Base-by-base conservation (phyloP, 1,140 invertebrate genomes). In the Myzus persicae region DNA sequence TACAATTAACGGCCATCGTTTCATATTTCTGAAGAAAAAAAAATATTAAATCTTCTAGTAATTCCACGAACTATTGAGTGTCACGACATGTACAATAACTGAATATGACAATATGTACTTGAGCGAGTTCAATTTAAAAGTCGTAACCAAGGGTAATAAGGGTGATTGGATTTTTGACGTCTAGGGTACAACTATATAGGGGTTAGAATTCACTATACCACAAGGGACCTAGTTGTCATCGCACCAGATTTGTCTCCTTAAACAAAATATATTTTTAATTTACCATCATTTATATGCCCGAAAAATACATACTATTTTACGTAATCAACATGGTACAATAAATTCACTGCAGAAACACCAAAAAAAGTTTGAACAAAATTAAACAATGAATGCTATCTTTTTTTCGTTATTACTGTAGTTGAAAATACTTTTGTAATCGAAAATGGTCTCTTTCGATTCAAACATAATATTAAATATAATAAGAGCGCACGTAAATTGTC, bases 151-250 rank as follows among this genome's bases (percentile, higher is more conserved):
- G 59, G 59, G 59, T 76, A 76, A 76, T 76, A 76, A 76, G 59
- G 14, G n/a, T 76, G 59, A 76, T 76, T 76, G 59, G 59, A 76
- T n/a, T 76, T 76, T 36, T 76, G 59, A 76, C n/a, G 59, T 76
- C 22, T 76, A 76, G 31, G 14, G 31, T 67, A 67, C 31, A 76
- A 76, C 59, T 76, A 76, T 36, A 20, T 76, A 18, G 59, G 59
- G n/a, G 59, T 76, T 76, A 7, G 31, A 76, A n/a, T 36, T 76
- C 31, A 76, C 14, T n/a, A n/a, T 76, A 76, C 59, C 59, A 76
- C 59, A n/a, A 76, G 59, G 59, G 59, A 76, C 36, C 59, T 76
- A 76, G 59, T 76, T 76, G 59, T 76, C 59, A 76, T 76, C 59
- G 14, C 5, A 76, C 31, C 59, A n/a, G 31, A 76, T 14, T n/a